Evolutionary conservation across 2,888 invertebrate genomes (phyloP).

Genomic region (Alcis repandata): DNA sequence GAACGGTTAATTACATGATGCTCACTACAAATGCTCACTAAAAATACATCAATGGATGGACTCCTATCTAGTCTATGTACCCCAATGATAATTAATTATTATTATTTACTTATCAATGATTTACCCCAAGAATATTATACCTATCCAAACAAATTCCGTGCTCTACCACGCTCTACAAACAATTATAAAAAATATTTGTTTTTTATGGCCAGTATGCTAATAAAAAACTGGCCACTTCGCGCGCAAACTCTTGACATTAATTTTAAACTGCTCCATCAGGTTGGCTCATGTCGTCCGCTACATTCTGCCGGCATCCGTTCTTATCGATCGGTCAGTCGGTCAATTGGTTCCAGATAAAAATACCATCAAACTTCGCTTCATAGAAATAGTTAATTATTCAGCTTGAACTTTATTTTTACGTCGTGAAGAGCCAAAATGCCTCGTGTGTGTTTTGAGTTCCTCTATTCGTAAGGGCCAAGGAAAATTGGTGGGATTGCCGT

Average conservation of each 20-base stretch:
- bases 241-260: slow-evolving; percentile 43
- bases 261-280: slow-evolving; percentile 47
- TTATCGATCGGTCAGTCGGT: slow-evolving; percentile 60
- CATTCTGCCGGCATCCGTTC: slow-evolving; percentile 46
- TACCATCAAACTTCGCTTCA: slow-evolving; percentile 33
- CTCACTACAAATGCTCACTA: no score
- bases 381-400: slow-evolving; percentile 1
- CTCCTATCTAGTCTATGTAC: no score
- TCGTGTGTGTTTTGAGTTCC: not conserved
- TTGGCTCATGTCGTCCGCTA: slow-evolving; percentile 43
- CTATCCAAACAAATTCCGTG: no score
- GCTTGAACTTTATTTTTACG: slow-evolving; percentile 1
- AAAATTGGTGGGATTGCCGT: slow-evolving; percentile 11
- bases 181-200: no score
- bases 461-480: slow-evolving; percentile 5
- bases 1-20: no score
- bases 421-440: not conserved
- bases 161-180: no score
- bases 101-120: no score
- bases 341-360: slow-evolving; percentile 52
- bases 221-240: slow-evolving; percentile 26
- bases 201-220: not conserved
- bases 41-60: no score
- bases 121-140: no score
- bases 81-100: no score